Evolutionary conservation across 2,888 invertebrate genomes (phyloP), one percentile per base, ranked within the genome.

Genomic region (Stegophylla sp.): DNA sequence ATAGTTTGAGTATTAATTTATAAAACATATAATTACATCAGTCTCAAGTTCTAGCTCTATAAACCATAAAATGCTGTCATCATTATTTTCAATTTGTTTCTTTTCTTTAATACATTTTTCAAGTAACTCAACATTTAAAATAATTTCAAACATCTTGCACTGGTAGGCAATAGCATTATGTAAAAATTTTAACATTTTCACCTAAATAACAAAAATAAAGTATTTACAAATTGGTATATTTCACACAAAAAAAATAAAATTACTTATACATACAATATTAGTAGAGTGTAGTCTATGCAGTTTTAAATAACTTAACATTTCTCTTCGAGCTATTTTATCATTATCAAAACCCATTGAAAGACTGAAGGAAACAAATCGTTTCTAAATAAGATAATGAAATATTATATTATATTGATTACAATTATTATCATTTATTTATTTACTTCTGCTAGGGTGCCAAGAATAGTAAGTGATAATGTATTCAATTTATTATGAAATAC

Each of bases 141-240:
- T 79, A 34, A 79, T 79, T 71, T 79, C 79, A 79, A 79, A 79
- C 79, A 79, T 79, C 43, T 79, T 79, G 23, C 79, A 79, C 48
- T 79, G 79, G 28, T 71, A 79, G 0, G 79, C 59, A 51, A 79
- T 79, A 13, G 79, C 79, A 23, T 79, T 79, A 23, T 79, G 79
- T 48, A 79, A 59, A 12, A 79, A 79, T 61, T 69, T 79, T 61
- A 79, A 71, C 79, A 79, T 79, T 71, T 79, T 79, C 12, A 79
- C 69, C 79, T 79, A 69, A 41, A 41, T 1, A 71, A 23, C 13
- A 67, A 43, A 34, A 66, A 3, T 20, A 0, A 56, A 56, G 12
- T 69, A 41, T 28, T 17, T 59, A 9, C 48, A 45, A 34, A 20
- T 26, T n/a, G n/a, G n/a, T n/a, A n/a, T n/a, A n/a, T n/a, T n/a